These are phyloP conservation scores for Pyrrhosoma nymphula DNA, from an alignment of 2,888 invertebrate genomes.

Conservation along the genomic window DNA sequence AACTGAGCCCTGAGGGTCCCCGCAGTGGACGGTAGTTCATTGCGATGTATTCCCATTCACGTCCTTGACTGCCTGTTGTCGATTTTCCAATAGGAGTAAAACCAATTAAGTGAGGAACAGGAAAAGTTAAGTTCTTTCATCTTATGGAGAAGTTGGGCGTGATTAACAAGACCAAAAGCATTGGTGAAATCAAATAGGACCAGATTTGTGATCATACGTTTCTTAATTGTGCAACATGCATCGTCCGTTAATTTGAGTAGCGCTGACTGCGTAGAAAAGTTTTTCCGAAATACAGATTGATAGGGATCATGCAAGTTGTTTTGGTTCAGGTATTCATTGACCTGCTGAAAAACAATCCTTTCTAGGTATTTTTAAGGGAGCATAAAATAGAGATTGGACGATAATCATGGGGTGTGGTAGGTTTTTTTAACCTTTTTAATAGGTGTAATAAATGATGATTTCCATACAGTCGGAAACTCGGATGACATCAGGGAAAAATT, in stretches of 20 bases:
- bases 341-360: neutral
- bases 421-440: neutral
- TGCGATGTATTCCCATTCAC: slow-evolving; percentile 5
- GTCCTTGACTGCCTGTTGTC: neutral
- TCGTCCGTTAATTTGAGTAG: too few relatives aligned
- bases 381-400: too few relatives aligned
- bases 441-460: neutral
- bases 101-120: too few relatives aligned
- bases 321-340: neutral
- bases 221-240: neutral
- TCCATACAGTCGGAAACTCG: too few relatives aligned
- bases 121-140: too few relatives aligned
- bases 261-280: neutral
- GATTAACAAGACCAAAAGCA: too few relatives aligned
- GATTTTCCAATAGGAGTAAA: neutral
- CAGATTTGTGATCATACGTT: neutral
- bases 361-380: neutral
- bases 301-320: neutral
- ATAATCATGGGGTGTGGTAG: neutral
- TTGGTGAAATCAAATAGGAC: neutral
- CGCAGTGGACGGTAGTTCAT: neutral
- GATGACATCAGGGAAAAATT: too few relatives aligned
- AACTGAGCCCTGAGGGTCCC: neutral
- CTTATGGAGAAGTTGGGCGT: too few relatives aligned
- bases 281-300: neutral